Evolutionary conservation across 2,888 invertebrate species (phyloP).

Genomic region (Trachelus stipa): DNA sequence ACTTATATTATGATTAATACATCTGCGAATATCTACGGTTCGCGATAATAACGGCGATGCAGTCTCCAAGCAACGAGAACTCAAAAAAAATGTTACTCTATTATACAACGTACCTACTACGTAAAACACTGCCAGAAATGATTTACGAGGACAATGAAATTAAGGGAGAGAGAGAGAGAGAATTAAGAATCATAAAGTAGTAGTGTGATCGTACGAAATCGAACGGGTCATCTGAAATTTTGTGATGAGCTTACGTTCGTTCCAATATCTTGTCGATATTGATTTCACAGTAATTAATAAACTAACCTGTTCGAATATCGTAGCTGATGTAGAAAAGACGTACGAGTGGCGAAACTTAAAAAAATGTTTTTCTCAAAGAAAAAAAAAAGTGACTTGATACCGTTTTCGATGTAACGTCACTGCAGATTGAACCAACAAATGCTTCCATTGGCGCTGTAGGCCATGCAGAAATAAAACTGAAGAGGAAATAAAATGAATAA

Average conservation of each 20-base stretch:
- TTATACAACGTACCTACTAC: constrained; percentile 43
- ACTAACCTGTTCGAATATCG: constrained; percentile 30
- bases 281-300: constrained; percentile 13
- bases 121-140: constrained; percentile 51
- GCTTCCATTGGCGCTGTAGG: constrained; percentile 56
- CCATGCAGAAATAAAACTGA: constrained; percentile 40
- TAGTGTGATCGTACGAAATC: neutral
- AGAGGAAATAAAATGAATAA: constrained; percentile 38
- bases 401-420: constrained; percentile 38
- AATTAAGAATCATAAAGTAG: neutral
- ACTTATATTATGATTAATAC: constrained; percentile 18
- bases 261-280: neutral
- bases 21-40: neutral
- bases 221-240: neutral
- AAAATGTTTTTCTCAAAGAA: constrained; percentile 3
- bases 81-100: constrained; percentile 30
- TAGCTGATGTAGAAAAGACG: constrained; percentile 21
- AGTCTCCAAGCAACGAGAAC: constrained; percentile 40
- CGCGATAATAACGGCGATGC: neutral
- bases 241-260: neutral
- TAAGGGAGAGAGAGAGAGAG: neutral
- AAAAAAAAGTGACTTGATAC: constrained; percentile 6
- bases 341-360: constrained; percentile 18
- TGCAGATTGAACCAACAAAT: constrained; percentile 45
- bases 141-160: constrained; percentile 19